Evolutionary conservation across 2,797 vertebrate species (phyloP).

Genomic region (Scarus forsteni): DNA sequence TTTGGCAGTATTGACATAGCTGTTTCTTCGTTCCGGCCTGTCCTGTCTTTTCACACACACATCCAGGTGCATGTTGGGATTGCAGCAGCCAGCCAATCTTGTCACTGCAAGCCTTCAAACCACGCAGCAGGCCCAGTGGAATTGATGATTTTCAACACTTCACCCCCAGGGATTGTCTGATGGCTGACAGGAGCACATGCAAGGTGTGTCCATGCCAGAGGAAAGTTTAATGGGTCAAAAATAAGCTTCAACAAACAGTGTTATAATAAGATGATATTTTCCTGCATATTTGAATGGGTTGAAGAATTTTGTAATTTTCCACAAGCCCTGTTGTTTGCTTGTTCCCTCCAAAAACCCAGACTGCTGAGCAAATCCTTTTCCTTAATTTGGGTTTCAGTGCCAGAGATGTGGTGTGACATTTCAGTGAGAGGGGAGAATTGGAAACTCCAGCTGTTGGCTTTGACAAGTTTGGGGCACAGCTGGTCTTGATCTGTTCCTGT

Average conservation of each 20-base stretch:
- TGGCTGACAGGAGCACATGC: slow-evolving; percentile 28
- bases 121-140: slow-evolving; percentile 74
- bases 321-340: slow-evolving; percentile 40
- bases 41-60: slow-evolving; percentile 82
- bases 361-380: slow-evolving; percentile 80
- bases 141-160: slow-evolving; percentile 75
- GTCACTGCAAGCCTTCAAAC: slow-evolving; percentile 76
- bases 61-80: slow-evolving; percentile 79
- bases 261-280: background rate
- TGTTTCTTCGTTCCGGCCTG: slow-evolving; percentile 80
- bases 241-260: background rate
- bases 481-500: slow-evolving; percentile 45
- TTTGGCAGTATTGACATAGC: slow-evolving; percentile 83
- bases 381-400: slow-evolving; percentile 79
- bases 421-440: slow-evolving; percentile 71
- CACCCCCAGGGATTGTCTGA: slow-evolving; percentile 44
- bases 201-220: slow-evolving; percentile 47
- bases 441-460: slow-evolving; percentile 76
- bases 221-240: slow-evolving; percentile 8
- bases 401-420: slow-evolving; percentile 84
- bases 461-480: slow-evolving; percentile 70
- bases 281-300: background rate
- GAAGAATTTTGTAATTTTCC: slow-evolving; percentile 61
- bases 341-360: slow-evolving; percentile 64
- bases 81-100: slow-evolving; percentile 60